phyloP scores from a whole-genome alignment of 2,888 invertebrate species.

The Habroteleia sp. region DNA sequence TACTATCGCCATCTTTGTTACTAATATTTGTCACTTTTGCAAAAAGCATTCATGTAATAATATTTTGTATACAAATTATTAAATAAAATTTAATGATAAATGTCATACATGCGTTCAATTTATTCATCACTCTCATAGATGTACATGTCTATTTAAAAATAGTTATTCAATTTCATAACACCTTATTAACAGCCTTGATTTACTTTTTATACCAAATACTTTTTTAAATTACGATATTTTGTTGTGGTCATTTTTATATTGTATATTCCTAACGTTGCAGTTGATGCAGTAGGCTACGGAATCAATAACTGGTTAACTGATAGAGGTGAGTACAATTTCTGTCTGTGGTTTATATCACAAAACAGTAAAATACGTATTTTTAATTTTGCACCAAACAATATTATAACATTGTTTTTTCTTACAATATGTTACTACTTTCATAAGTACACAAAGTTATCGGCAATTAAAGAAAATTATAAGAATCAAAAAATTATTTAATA shows the following conservation, averaged over 20 bases:
- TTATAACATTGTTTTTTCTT: too few species aligned
- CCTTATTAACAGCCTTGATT: slow-evolving; percentile 30
- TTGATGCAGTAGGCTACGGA: slow-evolving; percentile 40
- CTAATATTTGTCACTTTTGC: slow-evolving; percentile 62
- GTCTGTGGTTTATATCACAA: too few species aligned
- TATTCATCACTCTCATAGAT: slow-evolving; percentile 42
- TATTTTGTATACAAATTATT: slow-evolving; percentile 28
- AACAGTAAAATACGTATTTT: too few species aligned
- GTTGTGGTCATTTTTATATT: slow-evolving; percentile 33
- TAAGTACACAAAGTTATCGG: too few species aligned
- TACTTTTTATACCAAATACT: slow-evolving; percentile 2
- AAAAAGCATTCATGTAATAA: slow-evolving; percentile 44
- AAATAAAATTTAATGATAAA: slow-evolving; percentile 30
- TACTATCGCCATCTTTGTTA: slow-evolving; percentile 76
- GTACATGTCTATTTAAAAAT: neutral
- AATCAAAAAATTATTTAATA: too few species aligned
- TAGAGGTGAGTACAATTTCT: slow-evolving; percentile 31
- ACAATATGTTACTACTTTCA: too few species aligned
- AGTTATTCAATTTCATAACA: slow-evolving; percentile 34
- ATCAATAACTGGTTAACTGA: slow-evolving; percentile 32
- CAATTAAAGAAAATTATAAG: too few species aligned
- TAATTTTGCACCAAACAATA: too few species aligned
- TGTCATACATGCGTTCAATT: slow-evolving; percentile 19
- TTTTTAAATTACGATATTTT: slow-evolving; percentile 16
- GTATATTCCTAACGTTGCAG: slow-evolving; percentile 46